Conservation (phyloP, 2,797 vertebrate genomes). For the Lithobates pipiens region DNA sequence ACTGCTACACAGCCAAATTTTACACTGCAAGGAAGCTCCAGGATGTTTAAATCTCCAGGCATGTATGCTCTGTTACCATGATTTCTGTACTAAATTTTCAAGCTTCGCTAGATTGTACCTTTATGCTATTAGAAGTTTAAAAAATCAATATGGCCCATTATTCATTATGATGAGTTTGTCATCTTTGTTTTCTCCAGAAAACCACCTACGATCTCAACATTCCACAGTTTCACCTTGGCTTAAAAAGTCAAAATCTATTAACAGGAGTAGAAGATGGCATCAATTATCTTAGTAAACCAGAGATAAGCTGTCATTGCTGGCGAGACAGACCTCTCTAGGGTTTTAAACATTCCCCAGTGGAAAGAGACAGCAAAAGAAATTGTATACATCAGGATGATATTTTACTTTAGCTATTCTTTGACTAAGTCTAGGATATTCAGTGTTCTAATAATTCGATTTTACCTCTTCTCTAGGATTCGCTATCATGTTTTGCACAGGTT, state of each 20-base stretch:
- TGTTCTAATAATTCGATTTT: no score
- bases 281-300: neutral
- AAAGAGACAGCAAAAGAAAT: neutral
- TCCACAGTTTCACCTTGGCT: neutral
- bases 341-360: neutral
- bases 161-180: neutral
- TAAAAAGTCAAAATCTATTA: neutral
- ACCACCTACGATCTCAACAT: neutral
- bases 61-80: no score
- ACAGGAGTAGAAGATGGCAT: neutral
- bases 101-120: no score
- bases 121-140: no score
- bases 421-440: neutral
- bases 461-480: no score
- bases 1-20: no score
- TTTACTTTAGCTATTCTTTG: conserved; percentile 11
- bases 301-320: neutral
- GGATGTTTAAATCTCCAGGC: no score
- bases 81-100: no score
- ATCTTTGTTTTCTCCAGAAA: neutral
- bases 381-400: neutral
- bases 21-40: no score
- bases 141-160: conserved; percentile 3
- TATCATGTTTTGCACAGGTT: no score
- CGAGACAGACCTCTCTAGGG: neutral